A percentile compares a stretch with the other conserved stretches of the same genome.
Conservation (phyloP, 1,140 invertebrate species). For the Penaeus chinensis region DNA sequence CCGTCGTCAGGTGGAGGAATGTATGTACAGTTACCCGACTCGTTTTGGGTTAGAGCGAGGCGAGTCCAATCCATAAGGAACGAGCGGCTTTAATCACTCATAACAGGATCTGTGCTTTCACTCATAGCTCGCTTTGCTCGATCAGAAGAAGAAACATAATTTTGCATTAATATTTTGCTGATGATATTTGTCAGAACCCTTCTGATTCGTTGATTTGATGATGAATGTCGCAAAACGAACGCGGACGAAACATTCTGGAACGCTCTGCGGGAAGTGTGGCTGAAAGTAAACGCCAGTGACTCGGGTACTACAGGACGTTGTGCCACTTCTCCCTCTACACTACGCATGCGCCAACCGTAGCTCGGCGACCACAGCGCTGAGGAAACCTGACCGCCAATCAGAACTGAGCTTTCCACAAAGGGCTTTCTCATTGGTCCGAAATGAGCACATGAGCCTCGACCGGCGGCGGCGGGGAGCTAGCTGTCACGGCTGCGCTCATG, state of each 20-base stretch:
- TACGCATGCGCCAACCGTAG: slow-evolving; percentile 27
- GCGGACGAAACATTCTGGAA: background rate
- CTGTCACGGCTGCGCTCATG: slow-evolving; percentile 42
- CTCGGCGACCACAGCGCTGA: slow-evolving; percentile 5
- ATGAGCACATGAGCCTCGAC: background rate
- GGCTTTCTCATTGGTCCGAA: slow-evolving; percentile 1
- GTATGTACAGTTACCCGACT: slow-evolving; percentile 34
- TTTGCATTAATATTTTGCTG: too few relatives aligned
- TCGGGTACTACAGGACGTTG: slow-evolving; percentile 40
- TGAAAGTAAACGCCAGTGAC: slow-evolving; percentile 42
- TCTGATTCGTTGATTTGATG: too few relatives aligned
- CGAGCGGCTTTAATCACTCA: background rate
- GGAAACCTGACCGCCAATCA: slow-evolving; percentile 9
- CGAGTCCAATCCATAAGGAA: background rate
- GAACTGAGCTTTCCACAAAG: background rate
- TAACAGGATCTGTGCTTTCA: background rate
- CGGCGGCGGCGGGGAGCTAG: background rate
- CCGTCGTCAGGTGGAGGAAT: slow-evolving; percentile 29
- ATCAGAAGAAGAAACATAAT: background rate
- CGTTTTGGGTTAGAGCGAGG: background rate
- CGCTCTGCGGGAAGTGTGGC: background rate
- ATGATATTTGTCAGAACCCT: too few relatives aligned
- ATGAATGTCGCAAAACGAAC: background rate
- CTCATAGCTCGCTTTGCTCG: background rate
- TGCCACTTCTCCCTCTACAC: slow-evolving; percentile 36